Evolutionary conservation across 2,888 invertebrate genomes (phyloP), one percentile per base, ranked within the genome.

Genomic region (Andricus quercusramuli): DNA sequence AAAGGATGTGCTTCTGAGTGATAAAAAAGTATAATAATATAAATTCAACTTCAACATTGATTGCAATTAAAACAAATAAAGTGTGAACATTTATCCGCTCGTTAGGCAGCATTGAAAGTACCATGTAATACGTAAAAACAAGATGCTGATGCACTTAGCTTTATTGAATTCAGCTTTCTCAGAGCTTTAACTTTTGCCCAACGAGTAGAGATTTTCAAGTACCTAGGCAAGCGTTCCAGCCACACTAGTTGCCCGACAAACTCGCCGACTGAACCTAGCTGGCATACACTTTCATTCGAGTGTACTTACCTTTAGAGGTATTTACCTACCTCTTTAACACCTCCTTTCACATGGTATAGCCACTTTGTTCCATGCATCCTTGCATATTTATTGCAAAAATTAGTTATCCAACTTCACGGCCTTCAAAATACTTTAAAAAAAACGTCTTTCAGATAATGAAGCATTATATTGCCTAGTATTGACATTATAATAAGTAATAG

Each of bases 121-220:
- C 17, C 47, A 15, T 17, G 15, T 47, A 17, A 15, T 47, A 15
- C 15, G 15, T 47, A 47, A 47, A 47, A 47, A 47, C 15, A 15
- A 47, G 47, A 56, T 56, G 56, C n/a, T 22, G 56, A 29, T 56
- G 56, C n/a, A n/a, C 56, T 82, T 82, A 44, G 68, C 74, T 77
- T 79, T 82, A 82, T 83, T 70, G 29, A 47, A 70, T 70, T 70
- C 47, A 47, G 29, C 70, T 51, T 70, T 70, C 51, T 47, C 47
- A 1, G 70, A 70, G 25, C 47, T 70, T 51, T 51, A 70, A 70
- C 70, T 51, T 70, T 70, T 51, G 29, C 70, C 68, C 47, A 70
- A 29, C 68, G 68, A 56, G 56, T n/a, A 56, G 56, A 56, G 56
- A 56, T 56, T 56, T 56, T 56, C 56, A 56, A 56, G 56, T 56